Evolutionary conservation across 2,797 vertebrate species (phyloP).

Genomic region (Xenops minutus): DNA sequence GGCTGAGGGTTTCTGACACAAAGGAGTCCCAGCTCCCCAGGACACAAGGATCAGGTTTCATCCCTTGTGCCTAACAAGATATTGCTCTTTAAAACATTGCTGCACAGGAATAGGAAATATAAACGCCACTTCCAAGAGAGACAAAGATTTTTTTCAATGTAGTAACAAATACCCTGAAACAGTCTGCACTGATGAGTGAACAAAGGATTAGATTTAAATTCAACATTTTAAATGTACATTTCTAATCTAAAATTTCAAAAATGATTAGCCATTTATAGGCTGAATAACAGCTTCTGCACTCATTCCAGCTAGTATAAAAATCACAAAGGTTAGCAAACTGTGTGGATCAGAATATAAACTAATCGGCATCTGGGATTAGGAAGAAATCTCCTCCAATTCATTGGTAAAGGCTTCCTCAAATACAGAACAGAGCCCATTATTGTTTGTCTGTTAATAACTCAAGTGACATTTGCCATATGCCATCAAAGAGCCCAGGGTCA

Average conservation of each 20-base stretch:
- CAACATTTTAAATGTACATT: slow-evolving; percentile 13
- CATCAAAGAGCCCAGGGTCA: slow-evolving; percentile 31
- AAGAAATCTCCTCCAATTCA: slow-evolving; percentile 54
- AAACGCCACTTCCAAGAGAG: slow-evolving; percentile 23
- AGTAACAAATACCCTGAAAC: slow-evolving; percentile 2
- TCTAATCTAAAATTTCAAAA: slow-evolving; percentile 56
- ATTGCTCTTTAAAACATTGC: slow-evolving; percentile 19
- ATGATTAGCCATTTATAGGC: slow-evolving; percentile 29
- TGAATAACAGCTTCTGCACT: slow-evolving; percentile 31
- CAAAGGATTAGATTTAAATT: slow-evolving; percentile 34
- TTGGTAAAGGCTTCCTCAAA: slow-evolving; percentile 51
- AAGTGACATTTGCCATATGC: slow-evolving; percentile 52
- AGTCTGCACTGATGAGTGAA: slow-evolving; percentile 5
- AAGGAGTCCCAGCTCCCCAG: not conserved
- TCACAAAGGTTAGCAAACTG: slow-evolving; percentile 57
- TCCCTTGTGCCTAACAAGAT: slow-evolving; percentile 4
- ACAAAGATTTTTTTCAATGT: not conserved
- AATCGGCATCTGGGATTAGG: slow-evolving; percentile 43
- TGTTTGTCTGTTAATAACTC: slow-evolving; percentile 62
- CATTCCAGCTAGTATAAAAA: slow-evolving; percentile 30
- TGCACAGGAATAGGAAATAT: slow-evolving; percentile 9
- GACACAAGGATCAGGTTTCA: slow-evolving; percentile 3
- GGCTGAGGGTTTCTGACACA: not conserved
- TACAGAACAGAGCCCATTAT: slow-evolving; percentile 7
- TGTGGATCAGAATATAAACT: slow-evolving; percentile 51